Evolutionary conservation across 1,140 invertebrate species (phyloP).

Genomic region (Chymomyza costata): DNA sequence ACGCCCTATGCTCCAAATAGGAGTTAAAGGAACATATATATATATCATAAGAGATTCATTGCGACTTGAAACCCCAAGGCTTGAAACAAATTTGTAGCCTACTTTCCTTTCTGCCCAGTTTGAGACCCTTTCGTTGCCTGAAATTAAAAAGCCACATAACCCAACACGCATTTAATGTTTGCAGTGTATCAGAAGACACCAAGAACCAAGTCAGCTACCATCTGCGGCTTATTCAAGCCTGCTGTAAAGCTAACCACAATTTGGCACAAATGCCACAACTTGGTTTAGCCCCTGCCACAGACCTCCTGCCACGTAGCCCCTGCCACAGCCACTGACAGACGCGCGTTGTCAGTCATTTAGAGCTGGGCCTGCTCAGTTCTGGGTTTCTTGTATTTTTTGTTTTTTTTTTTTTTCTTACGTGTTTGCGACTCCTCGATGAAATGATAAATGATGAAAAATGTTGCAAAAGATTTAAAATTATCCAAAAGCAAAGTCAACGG

Average conservation of each 20-base stretch:
- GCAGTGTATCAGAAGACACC: no score
- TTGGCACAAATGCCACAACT: constrained; percentile 24
- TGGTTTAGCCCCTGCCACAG: constrained; percentile 3
- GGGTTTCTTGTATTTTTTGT: constrained; percentile 22
- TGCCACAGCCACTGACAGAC: constrained; percentile 39
- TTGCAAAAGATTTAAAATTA: constrained; percentile 71
- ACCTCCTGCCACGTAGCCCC: constrained; percentile 2
- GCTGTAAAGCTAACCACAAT: constrained; percentile 42
- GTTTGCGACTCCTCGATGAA: constrained; percentile 48
- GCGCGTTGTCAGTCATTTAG: constrained; percentile 74
- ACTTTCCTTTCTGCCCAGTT: no score
- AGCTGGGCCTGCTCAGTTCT: no score
- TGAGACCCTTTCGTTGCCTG: no score
- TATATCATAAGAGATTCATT: no score
- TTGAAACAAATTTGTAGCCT: no score
- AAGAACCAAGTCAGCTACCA: no score
- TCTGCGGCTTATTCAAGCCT: constrained; percentile 32
- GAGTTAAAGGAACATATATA: no score
- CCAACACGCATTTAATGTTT: no score
- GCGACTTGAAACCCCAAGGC: no score
- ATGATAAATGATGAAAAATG: constrained; percentile 75
- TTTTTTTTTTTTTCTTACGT: constrained; percentile 44
- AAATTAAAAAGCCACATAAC: no score
- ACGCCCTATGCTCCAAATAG: no score
- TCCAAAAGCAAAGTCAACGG: constrained; percentile 65